Percentiles rank a stretch among this genome's conserved stretches.
Conservation (phyloP, 2,113 vertebrate species). For the Setophaga kirtlandii region DNA sequence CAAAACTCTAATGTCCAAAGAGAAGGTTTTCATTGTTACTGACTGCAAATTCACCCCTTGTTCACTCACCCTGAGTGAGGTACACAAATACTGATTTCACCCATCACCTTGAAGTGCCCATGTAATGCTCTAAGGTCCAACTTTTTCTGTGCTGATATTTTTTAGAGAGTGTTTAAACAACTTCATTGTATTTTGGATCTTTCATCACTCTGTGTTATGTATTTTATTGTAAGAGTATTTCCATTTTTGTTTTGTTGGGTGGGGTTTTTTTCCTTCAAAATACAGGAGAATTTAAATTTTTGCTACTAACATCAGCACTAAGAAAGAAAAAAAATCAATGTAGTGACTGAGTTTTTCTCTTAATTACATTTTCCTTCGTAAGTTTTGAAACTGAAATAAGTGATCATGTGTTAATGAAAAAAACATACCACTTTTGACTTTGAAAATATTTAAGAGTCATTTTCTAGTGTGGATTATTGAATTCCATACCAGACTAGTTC, state of each 20-base stretch:
- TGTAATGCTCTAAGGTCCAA: not conserved
- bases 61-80: not conserved
- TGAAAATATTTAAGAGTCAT: not conserved
- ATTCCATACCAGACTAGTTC: not conserved
- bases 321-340: not conserved
- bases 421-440: not conserved
- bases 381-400: not conserved
- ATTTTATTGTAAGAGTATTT: not conserved
- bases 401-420: not conserved
- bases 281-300: not conserved
- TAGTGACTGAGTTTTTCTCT: not conserved
- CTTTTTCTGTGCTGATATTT: not conserved
- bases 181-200: not conserved
- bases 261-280: not conserved
- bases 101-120: not conserved
- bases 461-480: not conserved
- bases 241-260: not conserved
- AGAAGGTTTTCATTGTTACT: not conserved
- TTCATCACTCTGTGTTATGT: not conserved
- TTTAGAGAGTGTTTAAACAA: not conserved
- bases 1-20: not conserved
- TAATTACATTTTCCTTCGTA: not conserved
- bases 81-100: not conserved
- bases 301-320: not conserved
- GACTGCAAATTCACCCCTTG: not conserved